Conservation (phyloP, 2,888 invertebrate species). For the Aporophyla nigra region DNA sequence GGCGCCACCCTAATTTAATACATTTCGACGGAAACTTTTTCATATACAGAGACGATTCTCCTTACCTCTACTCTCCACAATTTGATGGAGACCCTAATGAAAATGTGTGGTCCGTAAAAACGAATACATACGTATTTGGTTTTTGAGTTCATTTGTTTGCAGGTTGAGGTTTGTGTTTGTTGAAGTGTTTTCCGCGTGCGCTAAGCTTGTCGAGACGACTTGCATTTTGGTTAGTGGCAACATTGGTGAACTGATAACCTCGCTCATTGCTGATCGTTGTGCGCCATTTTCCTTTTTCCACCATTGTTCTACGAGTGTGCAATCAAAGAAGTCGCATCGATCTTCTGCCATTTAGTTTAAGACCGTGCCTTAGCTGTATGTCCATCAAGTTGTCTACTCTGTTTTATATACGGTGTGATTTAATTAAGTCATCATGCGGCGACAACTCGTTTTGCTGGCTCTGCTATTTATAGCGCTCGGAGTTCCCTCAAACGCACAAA, state of each 20-base stretch:
- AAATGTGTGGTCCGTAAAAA: no score
- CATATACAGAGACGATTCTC: no score
- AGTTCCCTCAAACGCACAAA: conserved; percentile 80
- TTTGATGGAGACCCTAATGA: no score
- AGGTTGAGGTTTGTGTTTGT: not conserved
- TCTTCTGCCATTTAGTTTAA: conserved; percentile 5
- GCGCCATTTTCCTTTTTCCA: conserved; percentile 48
- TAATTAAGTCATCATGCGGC: conserved; percentile 63
- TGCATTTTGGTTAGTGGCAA: conserved; percentile 14
- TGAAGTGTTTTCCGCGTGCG: not conserved
- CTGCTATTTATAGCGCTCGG: conserved; percentile 83
- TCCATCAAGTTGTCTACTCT: conserved; percentile 9
- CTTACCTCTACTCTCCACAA: no score
- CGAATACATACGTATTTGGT: no score
- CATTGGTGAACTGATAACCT: conserved; percentile 9
- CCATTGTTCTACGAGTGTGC: conserved; percentile 47
- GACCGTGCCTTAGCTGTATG: conserved; percentile 26
- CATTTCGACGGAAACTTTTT: no score
- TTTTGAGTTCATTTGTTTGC: no score
- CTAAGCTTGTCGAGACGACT: not conserved
- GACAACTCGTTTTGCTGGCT: conserved; percentile 69
- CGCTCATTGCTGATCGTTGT: not conserved
- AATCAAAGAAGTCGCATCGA: conserved; percentile 7
- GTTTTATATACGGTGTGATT: conserved; percentile 42
- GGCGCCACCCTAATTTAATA: no score